Percentiles rank a stretch among this genome's conserved stretches.
Conservation (phyloP, 1,140 invertebrate species). For the Drosophila mayri region DNA sequence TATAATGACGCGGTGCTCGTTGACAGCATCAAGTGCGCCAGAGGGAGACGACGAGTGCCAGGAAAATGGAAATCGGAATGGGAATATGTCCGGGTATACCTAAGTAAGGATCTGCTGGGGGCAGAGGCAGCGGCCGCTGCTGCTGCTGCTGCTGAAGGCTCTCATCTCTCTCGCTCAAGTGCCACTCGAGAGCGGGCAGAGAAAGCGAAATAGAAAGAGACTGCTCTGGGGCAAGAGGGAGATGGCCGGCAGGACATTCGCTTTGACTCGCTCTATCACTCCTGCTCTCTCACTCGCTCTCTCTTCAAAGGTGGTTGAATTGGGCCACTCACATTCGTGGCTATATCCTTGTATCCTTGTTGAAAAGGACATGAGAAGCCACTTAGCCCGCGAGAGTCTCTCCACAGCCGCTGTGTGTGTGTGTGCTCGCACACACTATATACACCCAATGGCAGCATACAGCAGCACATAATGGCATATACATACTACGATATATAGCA, state of each 20-base stretch:
- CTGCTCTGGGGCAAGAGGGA: conserved; percentile 10
- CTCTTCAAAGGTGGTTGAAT: conserved; percentile 58
- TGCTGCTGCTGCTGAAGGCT: conserved; percentile 4
- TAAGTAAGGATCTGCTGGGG: conserved; percentile 1
- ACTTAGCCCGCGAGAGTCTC: conserved; percentile 80
- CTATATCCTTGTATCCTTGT: conserved; percentile 61
- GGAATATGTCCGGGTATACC: neutral
- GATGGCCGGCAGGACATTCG: conserved; percentile 45
- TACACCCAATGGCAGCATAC: conserved; percentile 67
- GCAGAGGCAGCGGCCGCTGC: too few species aligned
- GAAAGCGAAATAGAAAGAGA: neutral
- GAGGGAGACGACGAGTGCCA: conserved; percentile 10
- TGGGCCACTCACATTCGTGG: conserved; percentile 61
- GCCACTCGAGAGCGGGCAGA: conserved; percentile 58
- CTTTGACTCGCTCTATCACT: conserved; percentile 19
- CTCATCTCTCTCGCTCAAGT: conserved; percentile 62
- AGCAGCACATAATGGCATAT: conserved; percentile 43
- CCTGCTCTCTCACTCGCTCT: conserved; percentile 2
- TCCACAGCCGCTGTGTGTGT: conserved; percentile 26
- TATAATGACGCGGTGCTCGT: conserved; percentile 74
- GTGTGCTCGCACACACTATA: conserved; percentile 23
- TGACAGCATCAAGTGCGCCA: conserved; percentile 75
- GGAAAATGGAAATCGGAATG: neutral
- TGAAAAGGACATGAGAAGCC: conserved; percentile 85
- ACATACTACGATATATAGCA: conserved; percentile 5